Percentiles rank a stretch among this genome's conserved stretches.
Evolutionary conservation across 2,797 vertebrate species (phyloP).

Genomic region (Cryptoprocta ferox): DNA sequence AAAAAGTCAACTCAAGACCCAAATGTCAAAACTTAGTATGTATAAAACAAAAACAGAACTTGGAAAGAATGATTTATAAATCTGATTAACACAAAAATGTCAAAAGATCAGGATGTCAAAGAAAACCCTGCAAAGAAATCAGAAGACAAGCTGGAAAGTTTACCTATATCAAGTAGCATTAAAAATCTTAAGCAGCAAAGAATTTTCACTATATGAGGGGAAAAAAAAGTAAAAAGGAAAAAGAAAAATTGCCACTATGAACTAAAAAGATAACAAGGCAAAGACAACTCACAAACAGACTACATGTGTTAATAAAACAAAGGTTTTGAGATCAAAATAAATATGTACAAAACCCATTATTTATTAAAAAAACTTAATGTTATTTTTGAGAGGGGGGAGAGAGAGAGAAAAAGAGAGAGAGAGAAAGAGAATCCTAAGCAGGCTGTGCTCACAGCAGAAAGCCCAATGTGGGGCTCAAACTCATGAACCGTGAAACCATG

Average conservation of each 20-base stretch:
- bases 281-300: background rate
- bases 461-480: too few species aligned
- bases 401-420: too few species aligned
- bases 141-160: conserved; percentile 20
- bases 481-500: too few species aligned
- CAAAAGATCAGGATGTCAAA: background rate
- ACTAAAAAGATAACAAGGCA: background rate
- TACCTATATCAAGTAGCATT: background rate
- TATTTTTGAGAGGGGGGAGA: too few species aligned
- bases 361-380: background rate
- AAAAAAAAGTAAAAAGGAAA: background rate
- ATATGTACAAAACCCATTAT: conserved; percentile 15
- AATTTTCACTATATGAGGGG: background rate
- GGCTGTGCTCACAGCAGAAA: too few species aligned
- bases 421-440: too few species aligned
- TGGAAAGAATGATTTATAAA: background rate
- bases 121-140: background rate
- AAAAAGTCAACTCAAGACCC: background rate
- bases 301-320: background rate
- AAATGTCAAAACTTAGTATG: background rate
- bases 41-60: background rate
- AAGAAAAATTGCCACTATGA: background rate
- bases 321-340: background rate
- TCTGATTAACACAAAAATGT: conserved; percentile 44
- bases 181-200: background rate